Conservation (phyloP, 2,113 vertebrate genomes). For the Capra hircus region DNA sequence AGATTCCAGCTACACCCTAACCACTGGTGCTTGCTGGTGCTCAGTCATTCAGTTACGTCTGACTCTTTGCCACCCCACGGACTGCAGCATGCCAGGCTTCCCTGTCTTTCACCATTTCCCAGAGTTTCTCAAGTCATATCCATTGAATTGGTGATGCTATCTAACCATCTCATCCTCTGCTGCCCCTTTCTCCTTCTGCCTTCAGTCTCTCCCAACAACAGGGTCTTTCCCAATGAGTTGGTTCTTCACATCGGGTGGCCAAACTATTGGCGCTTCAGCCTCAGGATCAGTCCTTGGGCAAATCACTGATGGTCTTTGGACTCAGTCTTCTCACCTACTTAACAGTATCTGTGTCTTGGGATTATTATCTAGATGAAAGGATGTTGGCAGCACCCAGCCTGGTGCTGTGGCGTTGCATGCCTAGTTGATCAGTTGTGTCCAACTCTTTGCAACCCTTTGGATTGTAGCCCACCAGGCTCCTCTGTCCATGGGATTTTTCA, state of each 20-base stretch:
- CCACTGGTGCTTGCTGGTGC: background rate
- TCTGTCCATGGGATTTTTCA: background rate
- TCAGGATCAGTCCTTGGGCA: background rate
- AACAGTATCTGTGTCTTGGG: background rate
- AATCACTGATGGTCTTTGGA: background rate
- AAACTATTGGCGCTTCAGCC: background rate
- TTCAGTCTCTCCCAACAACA: background rate
- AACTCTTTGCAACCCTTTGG: background rate
- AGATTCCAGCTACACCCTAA: background rate
- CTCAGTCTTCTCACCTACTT: background rate
- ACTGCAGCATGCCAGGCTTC: background rate
- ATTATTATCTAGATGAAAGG: background rate
- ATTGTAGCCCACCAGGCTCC: background rate
- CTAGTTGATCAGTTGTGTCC: background rate
- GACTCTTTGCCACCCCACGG: background rate
- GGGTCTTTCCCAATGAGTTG: background rate
- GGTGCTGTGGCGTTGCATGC: rapidly evolving
- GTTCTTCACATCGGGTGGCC: background rate
- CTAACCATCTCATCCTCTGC: background rate
- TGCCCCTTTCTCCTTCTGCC: background rate
- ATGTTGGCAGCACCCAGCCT: background rate
- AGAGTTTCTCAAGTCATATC: background rate
- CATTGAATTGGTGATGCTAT: background rate
- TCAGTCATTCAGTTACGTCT: background rate
- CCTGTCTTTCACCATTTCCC: background rate